Base-by-base conservation (phyloP, 1,140 invertebrate species). In the Pseudomyrmex concolor region DNA sequence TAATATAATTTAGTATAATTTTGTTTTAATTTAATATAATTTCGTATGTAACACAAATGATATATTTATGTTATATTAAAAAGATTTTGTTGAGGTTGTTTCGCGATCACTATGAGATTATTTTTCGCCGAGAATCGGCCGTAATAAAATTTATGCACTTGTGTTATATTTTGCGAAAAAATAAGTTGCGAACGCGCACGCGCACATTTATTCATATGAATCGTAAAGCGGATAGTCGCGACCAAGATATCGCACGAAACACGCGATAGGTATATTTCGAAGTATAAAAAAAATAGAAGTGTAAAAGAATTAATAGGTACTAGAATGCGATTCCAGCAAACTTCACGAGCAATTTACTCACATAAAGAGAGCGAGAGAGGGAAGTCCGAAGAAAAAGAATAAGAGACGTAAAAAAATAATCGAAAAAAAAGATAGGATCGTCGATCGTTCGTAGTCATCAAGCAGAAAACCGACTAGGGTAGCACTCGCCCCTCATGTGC, bases 401-500 rank as follows among this genome's bases (percentile, higher is more conserved):
- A 13, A 68, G 8, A 3, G 45, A 19, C 2, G 34, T 17, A 83
- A 74, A 81, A 73, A 82, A 63, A 68, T 17, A 22, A 43, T 9
- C 12, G 12, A 51, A 74, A 64, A 74, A 64, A 57, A 25, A 51
- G 12, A 63, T 62, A 67, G 59, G 59, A 84, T 60, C 73, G 45
- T 66, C 55, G 62, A 84, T 85, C 55, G 84, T 63, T 89, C 80
- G 70, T 86, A 89, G 84, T 76, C 74, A 86, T 88, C 82, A 72
- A 59, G 74, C 12, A 72, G 60, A 78, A 48, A 77, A 84, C 71
- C 66, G 71, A 89, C 89, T 88, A 72, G 92, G 91, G 92, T 93
- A 92, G 89, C 93, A 93, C 91, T 92, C 92, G 93, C 92, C 91
- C 92, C 89, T 90, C 68, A 51, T 3, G 71, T 55, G 57, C 43